A percentile compares a stretch with the other conserved stretches of the same genome.
Conservation (phyloP, 2,113 vertebrate species). For the Entomyzon cyanotis region DNA sequence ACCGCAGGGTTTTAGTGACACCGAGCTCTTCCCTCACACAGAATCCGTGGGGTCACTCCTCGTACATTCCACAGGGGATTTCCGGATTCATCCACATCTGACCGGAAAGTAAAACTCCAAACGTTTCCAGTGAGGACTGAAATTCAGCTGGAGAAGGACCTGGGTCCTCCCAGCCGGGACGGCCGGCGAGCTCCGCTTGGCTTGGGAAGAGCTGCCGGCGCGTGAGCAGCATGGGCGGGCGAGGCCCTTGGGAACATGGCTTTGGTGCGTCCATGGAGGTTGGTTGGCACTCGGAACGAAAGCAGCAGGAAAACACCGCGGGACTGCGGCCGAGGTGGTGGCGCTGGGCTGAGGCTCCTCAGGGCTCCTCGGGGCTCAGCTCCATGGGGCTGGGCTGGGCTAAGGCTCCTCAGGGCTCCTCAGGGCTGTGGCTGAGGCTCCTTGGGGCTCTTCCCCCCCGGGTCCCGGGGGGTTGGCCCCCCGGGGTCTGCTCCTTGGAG, state of each 20-base stretch:
- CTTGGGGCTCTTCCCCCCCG: too few relatives aligned
- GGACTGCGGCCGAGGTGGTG: background rate
- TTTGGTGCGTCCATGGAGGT: constrained; percentile 28
- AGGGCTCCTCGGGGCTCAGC: too few relatives aligned
- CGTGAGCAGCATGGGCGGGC: background rate
- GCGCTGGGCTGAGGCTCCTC: background rate
- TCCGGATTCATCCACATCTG: background rate
- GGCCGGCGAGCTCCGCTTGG: background rate
- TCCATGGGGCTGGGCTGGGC: too few relatives aligned
- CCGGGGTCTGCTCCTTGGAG: too few relatives aligned
- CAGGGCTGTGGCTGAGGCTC: too few relatives aligned
- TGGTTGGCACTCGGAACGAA: background rate
- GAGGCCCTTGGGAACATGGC: background rate
- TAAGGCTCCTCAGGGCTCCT: too few relatives aligned
- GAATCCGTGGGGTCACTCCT: accelerated
- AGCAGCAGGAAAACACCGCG: constrained; percentile 23
- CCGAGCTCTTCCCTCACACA: background rate
- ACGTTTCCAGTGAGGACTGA: background rate
- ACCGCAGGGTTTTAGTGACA: accelerated
- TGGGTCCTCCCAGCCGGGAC: background rate
- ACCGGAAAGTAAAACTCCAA: background rate
- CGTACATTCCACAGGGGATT: background rate
- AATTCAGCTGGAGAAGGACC: background rate
- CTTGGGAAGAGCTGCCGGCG: background rate
- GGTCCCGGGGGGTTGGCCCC: too few relatives aligned